Percentiles rank a stretch among this genome's conserved stretches.
Evolutionary conservation across 2,888 invertebrate genomes (phyloP).

Genomic region (Cosmia pyralina): DNA sequence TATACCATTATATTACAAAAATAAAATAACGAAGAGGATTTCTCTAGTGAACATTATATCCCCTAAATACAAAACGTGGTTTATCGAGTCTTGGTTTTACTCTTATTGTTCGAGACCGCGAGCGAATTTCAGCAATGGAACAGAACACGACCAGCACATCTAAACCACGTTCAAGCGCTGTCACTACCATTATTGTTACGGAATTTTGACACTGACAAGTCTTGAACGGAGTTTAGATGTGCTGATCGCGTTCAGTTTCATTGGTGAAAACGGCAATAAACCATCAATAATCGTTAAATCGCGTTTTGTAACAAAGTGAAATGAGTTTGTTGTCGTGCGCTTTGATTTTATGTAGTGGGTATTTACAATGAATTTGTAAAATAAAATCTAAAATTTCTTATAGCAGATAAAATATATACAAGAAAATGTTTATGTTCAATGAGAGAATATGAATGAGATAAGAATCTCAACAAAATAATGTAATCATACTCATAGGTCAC

Average conservation of each 20-base stretch:
- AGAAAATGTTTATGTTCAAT: constrained; percentile 25
- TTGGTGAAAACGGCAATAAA: neutral
- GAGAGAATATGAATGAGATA: constrained; percentile 6
- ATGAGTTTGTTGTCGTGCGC: neutral
- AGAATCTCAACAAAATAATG: neutral
- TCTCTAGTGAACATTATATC: no score
- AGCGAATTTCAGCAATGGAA: no score
- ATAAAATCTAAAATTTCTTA: constrained; percentile 22
- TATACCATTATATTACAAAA: constrained; percentile 59
- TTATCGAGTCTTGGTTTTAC: neutral
- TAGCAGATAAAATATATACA: constrained; percentile 15
- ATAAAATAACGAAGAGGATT: constrained; percentile 44
- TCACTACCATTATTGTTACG: no score
- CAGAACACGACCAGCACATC: no score
- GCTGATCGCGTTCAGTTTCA: no score
- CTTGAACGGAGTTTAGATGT: no score
- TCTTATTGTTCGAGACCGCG: neutral
- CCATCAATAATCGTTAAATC: neutral
- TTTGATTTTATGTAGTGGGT: constrained; percentile 41
- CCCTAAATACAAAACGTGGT: no score
- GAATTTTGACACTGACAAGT: no score
- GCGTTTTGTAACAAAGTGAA: neutral
- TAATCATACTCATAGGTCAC: neutral
- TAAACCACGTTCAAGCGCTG: no score
- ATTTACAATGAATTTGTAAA: constrained; percentile 52